Evolutionary conservation across 2,797 vertebrate genomes (phyloP), one percentile per base, ranked within the genome.

Genomic region (Anguilla obscura): DNA sequence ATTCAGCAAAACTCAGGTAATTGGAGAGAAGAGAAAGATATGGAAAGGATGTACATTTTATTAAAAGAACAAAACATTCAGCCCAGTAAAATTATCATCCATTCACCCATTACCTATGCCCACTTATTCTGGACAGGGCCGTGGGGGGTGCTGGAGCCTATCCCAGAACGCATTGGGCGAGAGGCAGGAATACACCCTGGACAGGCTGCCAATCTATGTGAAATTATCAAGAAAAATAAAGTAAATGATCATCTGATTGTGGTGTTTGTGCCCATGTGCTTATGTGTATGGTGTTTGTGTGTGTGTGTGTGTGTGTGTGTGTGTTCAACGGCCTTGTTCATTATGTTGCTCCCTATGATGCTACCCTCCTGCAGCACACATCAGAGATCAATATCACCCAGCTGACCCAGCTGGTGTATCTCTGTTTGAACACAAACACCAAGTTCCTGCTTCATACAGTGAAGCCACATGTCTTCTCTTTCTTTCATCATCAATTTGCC

Each of bases 221-320:
- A 54, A 54, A 54, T 54, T 54, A 54, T 14, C 12, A 54, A 14
- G 10, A 1, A 54, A 54, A 54, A 14, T 54, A 54, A 10, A 54
- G 9, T 9, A 54, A 54, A 14, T 10, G 52, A 88, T 88, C 45
- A 82, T 87, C 52, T 89, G 88, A 86, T 89, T 89, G 90, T 86
- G 92, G 90, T 91, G 85, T 88, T 48, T 76, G 56, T 91, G 86
- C 33, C 52, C 12, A 45, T 50, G 69, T 58, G 84, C 40, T 45
- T 45, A 45, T 45, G 40, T 45, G 40, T 45, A 52, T 54, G 76
- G 79, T 69, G 79, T 66, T 63, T 82, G 63, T 69, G 56, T 74
- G 76, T 82, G 63, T 82, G 36, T 71, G 66, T 86, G n/a, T 33
- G 71, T 56, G 16, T 45, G 40, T 84, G 48, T 56, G 87, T 87